Evolutionary conservation across 92 coral and sea anemone species (phyloP), one percentile per base, ranked within the genome.

Genomic region (Virgularia gustaviana): DNA sequence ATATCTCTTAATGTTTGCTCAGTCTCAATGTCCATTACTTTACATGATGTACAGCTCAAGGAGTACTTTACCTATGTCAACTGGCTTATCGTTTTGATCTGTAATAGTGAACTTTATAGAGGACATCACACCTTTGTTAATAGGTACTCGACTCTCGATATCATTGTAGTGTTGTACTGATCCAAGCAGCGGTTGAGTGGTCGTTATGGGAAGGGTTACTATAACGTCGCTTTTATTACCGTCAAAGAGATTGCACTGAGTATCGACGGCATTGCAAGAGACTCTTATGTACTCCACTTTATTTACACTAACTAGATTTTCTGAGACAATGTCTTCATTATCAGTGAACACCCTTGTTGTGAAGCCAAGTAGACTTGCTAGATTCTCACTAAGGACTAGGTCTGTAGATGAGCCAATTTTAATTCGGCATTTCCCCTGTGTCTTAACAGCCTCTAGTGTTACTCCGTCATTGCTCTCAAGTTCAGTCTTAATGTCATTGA

Each of bases 301-400:
- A 8, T 6, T 0, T 6, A 24, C 30, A n/a, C 24, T 20, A n/a
- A 5, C n/a, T 18, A 4, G 12, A 20, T n/a, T 5, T 5, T 0
- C 60, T 20, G 30, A 1, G 12, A 19, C 20, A 24, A 0, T 0
- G 24, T 3, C 38, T 63, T 2, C 38, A 16, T 35, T 62, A 29
- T 9, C 11, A 1, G 70, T 62, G 11, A 31, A 31, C 63, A 57
- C 63, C 31, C 63, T 27, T 57, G 55, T 41, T 19, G 63, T 70
- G 42, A 41, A 70, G 76, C 55, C 66, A 59, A 59, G 66, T 0
- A 59, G 66, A 59, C 66, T 59, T 59, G 66, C 66, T 59, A 59
- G 66, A 59, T 59, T 59, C 66, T 59, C 66, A 59, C 66, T 59
- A 59, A 59, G 66, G 66, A 59, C 66, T 59, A 59, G 41, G 66